Base-by-base conservation (phyloP, 2,113 vertebrate species). In the Podiceps cristatus region DNA sequence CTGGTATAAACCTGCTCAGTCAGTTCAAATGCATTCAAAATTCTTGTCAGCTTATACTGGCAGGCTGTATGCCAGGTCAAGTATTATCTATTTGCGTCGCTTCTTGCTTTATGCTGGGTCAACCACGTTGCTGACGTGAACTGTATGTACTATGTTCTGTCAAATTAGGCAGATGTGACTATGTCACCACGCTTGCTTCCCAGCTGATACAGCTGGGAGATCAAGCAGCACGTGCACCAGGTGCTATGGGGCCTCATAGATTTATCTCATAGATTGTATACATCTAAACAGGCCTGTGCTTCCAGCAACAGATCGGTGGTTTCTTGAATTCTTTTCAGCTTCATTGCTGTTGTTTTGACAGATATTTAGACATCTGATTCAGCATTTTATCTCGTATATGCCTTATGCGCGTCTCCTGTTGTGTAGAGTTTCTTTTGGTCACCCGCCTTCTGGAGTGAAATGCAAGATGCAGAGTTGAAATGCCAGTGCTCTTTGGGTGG, bases 1-100 rank as follows among this genome's bases (percentile, higher is more conserved):
- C 87, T 94, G 47, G 19, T 84, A 9, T 58, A 55, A 95, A 89
- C 18, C 55, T 72, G 73, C 52, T 86, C 52, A 47, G 64, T 60
- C 44, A 40, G 56, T 75, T 87, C 12, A 78, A 55, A 85, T 17
- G 33, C 33, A 24, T 47, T 93, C 14, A 37, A 8, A 44, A 35
- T 44, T 89, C 59, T 59, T 44, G 63, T 67, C 35, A 18, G 40
- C 10, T 90, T 72, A 55, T 18, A 22, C 29, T 14, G 40, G 35
- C 47, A 71, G 60, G 40, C 66, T 42, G 10, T 33, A 0, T 40
- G 47, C 52, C 44, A 60, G 73, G 60, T 50, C 3, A 4, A 60
- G 59, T 63, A 8, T 74, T 92, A 37, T 33, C 24, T 90, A 2
- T 56, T 37, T 64, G 24, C 86, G 52, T 72, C 2, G 3, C 66